A percentile compares a stretch with the other conserved stretches of the same genome.
phyloP scores from a whole-genome alignment of 1,140 invertebrate genomes.

The Drosophila auraria region DNA sequence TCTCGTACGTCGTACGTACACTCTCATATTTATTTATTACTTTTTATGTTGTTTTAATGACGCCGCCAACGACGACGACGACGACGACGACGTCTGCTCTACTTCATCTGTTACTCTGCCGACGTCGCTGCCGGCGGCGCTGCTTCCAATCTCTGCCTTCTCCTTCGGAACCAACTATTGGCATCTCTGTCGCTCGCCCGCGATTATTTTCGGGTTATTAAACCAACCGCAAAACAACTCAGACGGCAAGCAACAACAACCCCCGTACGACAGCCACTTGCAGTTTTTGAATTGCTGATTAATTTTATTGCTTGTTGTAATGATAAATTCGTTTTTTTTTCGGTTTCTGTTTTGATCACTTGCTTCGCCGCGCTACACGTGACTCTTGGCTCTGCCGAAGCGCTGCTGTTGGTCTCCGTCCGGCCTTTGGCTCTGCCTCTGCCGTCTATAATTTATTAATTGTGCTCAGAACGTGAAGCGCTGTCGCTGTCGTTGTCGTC shows the following conservation, averaged over 20 bases:
- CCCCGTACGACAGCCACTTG: constrained; percentile 64
- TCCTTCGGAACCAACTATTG: constrained; percentile 53
- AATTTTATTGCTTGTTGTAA: constrained; percentile 84
- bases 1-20: constrained; percentile 44
- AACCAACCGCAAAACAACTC: constrained; percentile 69
- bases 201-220: constrained; percentile 83
- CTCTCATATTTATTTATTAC: constrained; percentile 81
- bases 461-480: constrained; percentile 72
- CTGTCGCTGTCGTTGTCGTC: constrained; percentile 10
- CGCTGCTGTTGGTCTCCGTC: constrained; percentile 49
- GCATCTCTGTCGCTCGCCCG: constrained; percentile 66
- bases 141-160: constrained; percentile 49
- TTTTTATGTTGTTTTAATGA: constrained; percentile 84
- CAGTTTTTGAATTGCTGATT: constrained; percentile 83
- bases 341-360: constrained; percentile 82
- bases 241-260: constrained; percentile 43
- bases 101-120: constrained; percentile 56
- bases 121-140: constrained; percentile 35
- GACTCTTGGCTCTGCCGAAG: constrained; percentile 52
- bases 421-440: constrained; percentile 31
- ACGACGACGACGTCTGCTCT: constrained; percentile 57
- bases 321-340: constrained; percentile 84
- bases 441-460: constrained; percentile 81
- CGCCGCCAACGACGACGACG: constrained; percentile 50
- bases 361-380: constrained; percentile 68